These are phyloP conservation scores for Drosophila bocqueti DNA, from an alignment of 1,140 invertebrate genomes.

Conservation along the genomic window DNA sequence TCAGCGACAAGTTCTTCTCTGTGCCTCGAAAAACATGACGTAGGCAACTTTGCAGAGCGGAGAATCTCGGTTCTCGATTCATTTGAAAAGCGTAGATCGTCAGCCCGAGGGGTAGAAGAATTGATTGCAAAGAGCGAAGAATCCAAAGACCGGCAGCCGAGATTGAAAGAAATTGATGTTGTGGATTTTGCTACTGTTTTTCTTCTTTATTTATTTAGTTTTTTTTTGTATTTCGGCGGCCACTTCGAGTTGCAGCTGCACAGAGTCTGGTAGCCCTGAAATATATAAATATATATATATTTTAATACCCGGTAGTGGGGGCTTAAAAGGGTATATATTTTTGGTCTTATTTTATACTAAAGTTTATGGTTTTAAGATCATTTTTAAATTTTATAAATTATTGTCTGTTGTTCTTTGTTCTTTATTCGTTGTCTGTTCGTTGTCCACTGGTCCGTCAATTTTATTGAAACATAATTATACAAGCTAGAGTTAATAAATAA, in stretches of 20 bases:
- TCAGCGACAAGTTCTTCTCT: constrained; percentile 55
- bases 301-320: not conserved
- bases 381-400: not conserved
- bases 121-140: constrained; percentile 12
- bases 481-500: no score
- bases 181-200: constrained; percentile 45
- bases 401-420: not conserved
- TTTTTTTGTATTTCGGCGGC: constrained; percentile 1
- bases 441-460: no score
- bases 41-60: constrained; percentile 53
- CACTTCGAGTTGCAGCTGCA: constrained; percentile 60
- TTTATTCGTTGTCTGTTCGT: not conserved
- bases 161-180: constrained; percentile 48
- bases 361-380: not conserved
- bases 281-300: not conserved
- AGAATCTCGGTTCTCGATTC: constrained; percentile 39
- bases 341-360: not conserved
- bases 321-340: no score
- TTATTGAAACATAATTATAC: no score
- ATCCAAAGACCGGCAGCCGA: constrained; percentile 53
- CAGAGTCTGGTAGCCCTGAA: constrained; percentile 14
- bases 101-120: constrained; percentile 33
- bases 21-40: constrained; percentile 52
- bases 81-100: constrained; percentile 62
- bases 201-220: not conserved